Base-by-base conservation (phyloP, 2,113 vertebrate genomes). In the Rhombomys opimus region DNA sequence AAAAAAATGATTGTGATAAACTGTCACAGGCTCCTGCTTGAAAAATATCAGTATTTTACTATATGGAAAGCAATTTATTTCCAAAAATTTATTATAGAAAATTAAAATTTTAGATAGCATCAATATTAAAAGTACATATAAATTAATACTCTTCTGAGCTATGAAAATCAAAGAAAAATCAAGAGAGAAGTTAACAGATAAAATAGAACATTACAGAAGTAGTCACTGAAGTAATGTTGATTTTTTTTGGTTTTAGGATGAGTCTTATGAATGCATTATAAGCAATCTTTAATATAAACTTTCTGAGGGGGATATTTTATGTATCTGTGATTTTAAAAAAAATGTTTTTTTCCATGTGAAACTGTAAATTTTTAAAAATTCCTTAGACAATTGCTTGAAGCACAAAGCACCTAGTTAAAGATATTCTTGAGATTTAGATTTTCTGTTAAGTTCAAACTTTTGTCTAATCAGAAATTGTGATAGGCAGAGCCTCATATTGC, bases 111-210 rank as follows among this genome's bases (percentile, higher is more conserved):
- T 52, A 54, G 23, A 3, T 54, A 32, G 41, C 15, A 80, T 12
- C 30, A 35, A 80, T 22, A 57, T 80, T 80, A 30, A 80, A 80
- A 57, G 11, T 80, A 50, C 25, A 77, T 23, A 52, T 77, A 50
- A 77, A 76, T 50, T 52, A 77, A 77, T 77, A 77, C 25, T 14
- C 67, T 50, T 89, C 50, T 80, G 2, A 76, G 14, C 46, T 77
- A 50, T 92, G n/a, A 89, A 96, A 76, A 90, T 82, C 35, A 22
- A 25, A 50, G 90, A 32, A 89, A 96, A 76, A 90, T 82, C 35
- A 22, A 25, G 35, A 59, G 23, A 63, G 22, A 38, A 15, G 11
- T 61, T 84, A 1, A 77, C 23, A 52, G 46, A 75, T 54, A 25
- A 61, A 27, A n/a, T 38, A 12, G 7, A 38, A 84, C 1, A 23